Conservation (phyloP, 1,140 invertebrate genomes). For the Dendroctonus valens region DNA sequence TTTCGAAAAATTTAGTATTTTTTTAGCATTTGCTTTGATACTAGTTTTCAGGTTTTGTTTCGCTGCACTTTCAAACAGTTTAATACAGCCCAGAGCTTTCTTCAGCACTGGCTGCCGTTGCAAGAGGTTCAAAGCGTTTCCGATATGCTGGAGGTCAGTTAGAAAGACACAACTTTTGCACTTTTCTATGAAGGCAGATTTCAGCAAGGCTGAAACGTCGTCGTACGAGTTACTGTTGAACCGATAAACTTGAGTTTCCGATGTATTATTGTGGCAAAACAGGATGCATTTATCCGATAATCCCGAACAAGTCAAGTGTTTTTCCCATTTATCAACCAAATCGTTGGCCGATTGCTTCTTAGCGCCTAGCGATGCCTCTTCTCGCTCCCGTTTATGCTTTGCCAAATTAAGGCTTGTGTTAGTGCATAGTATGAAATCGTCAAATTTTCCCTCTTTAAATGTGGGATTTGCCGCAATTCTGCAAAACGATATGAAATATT, state of each 20-base stretch:
- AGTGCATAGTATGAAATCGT: slow-evolving; percentile 12
- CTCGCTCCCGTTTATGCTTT: not conserved
- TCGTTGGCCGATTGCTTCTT: not conserved
- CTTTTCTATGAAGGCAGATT: too few relatives aligned
- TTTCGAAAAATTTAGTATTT: too few relatives aligned
- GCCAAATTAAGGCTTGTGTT: slow-evolving; percentile 14
- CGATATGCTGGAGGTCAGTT: too few relatives aligned
- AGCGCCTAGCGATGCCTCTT: not conserved
- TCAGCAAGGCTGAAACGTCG: not conserved
- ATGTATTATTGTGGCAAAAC: not conserved
- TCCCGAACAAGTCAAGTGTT: not conserved
- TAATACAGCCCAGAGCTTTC: too few relatives aligned
- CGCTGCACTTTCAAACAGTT: too few relatives aligned
- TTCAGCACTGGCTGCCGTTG: too few relatives aligned
- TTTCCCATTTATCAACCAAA: not conserved
- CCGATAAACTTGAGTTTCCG: not conserved
- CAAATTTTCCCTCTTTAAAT: not conserved
- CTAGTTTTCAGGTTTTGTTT: too few relatives aligned
- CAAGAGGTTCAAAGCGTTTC: too few relatives aligned
- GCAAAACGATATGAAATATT: slow-evolving; percentile 18
- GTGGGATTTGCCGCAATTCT: slow-evolving; percentile 1
- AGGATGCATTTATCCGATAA: not conserved
- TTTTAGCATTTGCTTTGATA: too few relatives aligned
- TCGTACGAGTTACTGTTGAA: not conserved
- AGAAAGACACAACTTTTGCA: too few relatives aligned